Evolutionary conservation across 2,797 vertebrate species (phyloP).

Genomic region (Oophaga sylvatica): DNA sequence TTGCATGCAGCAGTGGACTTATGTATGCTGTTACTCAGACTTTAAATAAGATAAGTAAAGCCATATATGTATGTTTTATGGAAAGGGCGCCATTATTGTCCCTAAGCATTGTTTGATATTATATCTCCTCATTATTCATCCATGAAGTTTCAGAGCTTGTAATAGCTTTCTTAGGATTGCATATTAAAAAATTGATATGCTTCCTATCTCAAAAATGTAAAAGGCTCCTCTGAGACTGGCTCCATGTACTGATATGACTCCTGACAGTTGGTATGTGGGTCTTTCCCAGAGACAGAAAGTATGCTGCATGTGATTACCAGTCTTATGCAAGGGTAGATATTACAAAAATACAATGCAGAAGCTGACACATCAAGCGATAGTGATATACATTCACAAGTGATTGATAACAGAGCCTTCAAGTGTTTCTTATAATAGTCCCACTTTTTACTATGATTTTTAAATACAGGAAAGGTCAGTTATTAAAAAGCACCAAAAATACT

Average conservation of each 20-base stretch:
- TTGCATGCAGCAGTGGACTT: not conserved
- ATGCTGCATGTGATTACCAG: slow-evolving; percentile 19
- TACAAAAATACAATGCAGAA: not conserved
- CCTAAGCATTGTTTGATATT: no score
- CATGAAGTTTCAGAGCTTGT: no score
- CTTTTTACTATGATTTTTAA: not conserved
- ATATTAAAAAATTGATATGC: not conserved
- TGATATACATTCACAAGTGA: not conserved
- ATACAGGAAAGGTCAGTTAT: not conserved
- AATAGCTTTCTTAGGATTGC: not conserved
- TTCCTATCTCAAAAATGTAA: slow-evolving; percentile 1
- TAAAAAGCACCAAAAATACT: not conserved
- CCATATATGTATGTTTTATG: no score
- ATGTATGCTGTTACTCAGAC: not conserved
- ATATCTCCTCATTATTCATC: no score
- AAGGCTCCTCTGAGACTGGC: not conserved
- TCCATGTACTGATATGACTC: not conserved
- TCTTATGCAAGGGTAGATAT: not conserved
- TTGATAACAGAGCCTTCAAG: slow-evolving; percentile 3
- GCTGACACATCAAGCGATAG: slow-evolving; percentile 7
- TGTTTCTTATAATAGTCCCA: not conserved
- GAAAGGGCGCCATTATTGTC: no score
- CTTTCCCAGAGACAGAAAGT: not conserved
- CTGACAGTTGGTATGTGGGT: not conserved
- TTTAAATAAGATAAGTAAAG: no score